Percentiles rank a stretch among this genome's conserved stretches.
Evolutionary conservation across 2,113 vertebrate genomes (phyloP).

Genomic region (Brachyistius frenatus): DNA sequence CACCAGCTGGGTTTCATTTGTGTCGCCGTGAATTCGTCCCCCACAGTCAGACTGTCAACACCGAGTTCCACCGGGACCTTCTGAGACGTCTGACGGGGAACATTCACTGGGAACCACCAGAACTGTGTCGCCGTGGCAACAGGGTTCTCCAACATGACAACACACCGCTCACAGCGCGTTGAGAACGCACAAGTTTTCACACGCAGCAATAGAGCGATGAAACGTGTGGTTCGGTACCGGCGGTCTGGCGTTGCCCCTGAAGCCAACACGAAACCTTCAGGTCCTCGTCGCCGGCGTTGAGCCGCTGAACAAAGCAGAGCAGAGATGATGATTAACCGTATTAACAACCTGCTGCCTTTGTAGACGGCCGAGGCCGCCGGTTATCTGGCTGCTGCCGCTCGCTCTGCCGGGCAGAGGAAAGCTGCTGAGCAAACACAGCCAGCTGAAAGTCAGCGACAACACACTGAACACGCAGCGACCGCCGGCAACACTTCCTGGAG

Average conservation of each 20-base stretch:
- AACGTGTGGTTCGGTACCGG: constrained; percentile 27
- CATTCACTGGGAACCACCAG: too few species aligned
- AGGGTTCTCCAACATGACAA: too few species aligned
- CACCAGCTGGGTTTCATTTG: too few species aligned
- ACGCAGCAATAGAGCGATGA: not conserved
- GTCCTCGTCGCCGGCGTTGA: constrained; percentile 17
- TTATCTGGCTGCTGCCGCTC: constrained; percentile 88
- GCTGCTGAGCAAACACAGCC: constrained; percentile 96
- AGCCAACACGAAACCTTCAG: constrained; percentile 33
- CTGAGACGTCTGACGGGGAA: too few species aligned
- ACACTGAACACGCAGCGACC: constrained; percentile 3
- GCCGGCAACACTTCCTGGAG: not conserved
- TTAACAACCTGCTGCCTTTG: constrained; percentile 84
- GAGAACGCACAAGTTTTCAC: too few species aligned
- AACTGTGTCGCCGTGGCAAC: too few species aligned
- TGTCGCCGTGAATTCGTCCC: too few species aligned
- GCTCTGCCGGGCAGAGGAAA: constrained; percentile 79
- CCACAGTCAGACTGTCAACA: too few species aligned
- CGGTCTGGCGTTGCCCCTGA: constrained; percentile 23
- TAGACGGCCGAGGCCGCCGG: constrained; percentile 74
- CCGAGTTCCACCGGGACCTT: too few species aligned
- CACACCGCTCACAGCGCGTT: too few species aligned
- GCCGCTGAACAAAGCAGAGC: constrained; percentile 71
- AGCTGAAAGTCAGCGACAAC: constrained; percentile 91
- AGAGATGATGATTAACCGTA: constrained; percentile 91